These are phyloP conservation scores for Xyrauchen texanus DNA, from an alignment of 2,113 vertebrate genomes.

Conservation along the genomic window DNA sequence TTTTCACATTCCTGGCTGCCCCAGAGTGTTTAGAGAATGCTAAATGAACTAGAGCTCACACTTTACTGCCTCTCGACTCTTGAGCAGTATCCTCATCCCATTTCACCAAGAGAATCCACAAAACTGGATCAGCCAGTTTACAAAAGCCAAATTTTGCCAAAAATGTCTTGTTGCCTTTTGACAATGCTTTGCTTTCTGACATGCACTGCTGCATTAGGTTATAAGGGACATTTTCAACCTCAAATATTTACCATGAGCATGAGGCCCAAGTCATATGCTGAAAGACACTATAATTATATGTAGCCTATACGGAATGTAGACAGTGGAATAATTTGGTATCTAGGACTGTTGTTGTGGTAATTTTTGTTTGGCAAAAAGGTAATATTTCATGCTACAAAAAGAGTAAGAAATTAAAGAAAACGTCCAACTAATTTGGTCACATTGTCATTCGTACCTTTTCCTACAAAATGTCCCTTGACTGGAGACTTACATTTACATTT, in stretches of 20 bases:
- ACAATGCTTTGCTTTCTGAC: slow-evolving; percentile 6
- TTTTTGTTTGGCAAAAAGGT: slow-evolving; percentile 21
- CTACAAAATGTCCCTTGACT: neutral
- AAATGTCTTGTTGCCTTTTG: neutral
- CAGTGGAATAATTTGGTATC: neutral
- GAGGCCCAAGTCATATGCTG: slow-evolving; percentile 16
- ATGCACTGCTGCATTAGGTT: slow-evolving; percentile 14
- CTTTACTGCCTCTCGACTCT: slow-evolving; percentile 7
- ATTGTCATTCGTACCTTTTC: neutral
- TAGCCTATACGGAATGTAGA: slow-evolving; percentile 19
- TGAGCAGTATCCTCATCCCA: neutral
- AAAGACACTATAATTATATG: slow-evolving; percentile 27
- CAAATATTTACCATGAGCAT: slow-evolving; percentile 12
- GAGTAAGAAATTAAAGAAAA: slow-evolving; percentile 9
- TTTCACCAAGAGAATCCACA: slow-evolving; percentile 4
- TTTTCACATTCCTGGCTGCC: slow-evolving; percentile 46
- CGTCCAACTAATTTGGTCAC: neutral
- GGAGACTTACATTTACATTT: too few relatives aligned
- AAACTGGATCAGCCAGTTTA: slow-evolving; percentile 2
- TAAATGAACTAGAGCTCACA: slow-evolving; percentile 27
- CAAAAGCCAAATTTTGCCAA: neutral
- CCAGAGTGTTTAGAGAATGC: slow-evolving; percentile 21
- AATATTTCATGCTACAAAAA: too few relatives aligned
- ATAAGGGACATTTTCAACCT: slow-evolving; percentile 18
- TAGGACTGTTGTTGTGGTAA: neutral